Evolutionary conservation across 2,113 vertebrate species (phyloP).

Genomic region (Myotis yumanensis): DNA sequence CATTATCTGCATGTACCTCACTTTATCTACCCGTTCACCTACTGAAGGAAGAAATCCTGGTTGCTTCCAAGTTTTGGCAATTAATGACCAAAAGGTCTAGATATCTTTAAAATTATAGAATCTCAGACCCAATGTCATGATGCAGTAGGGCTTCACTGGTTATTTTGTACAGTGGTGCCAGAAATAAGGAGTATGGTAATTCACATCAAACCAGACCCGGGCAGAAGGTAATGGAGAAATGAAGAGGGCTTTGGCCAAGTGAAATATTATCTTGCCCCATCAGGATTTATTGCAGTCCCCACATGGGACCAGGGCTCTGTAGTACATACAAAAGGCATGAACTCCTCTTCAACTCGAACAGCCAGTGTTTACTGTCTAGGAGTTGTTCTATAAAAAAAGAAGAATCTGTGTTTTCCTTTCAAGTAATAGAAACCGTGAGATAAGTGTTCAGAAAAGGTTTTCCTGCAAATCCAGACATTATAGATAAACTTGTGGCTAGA

Average conservation of each 20-base stretch:
- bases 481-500: not conserved
- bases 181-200: not conserved
- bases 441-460: not conserved
- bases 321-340: not conserved
- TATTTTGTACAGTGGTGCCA: not conserved
- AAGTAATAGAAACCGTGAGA: not conserved
- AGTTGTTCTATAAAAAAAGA: not conserved
- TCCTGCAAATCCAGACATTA: not conserved
- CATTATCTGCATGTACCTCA: not conserved
- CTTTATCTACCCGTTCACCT: not conserved
- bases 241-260: not conserved
- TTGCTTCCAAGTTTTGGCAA: not conserved
- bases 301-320: not conserved
- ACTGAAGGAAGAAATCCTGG: not conserved
- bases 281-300: not conserved
- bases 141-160: not conserved
- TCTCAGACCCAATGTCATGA: not conserved
- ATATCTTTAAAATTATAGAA: not conserved
- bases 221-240: not conserved
- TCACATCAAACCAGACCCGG: not conserved
- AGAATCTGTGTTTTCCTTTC: not conserved
- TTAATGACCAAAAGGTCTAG: not conserved
- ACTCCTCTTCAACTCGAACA: not conserved
- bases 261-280: not conserved
- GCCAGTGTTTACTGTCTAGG: not conserved